Conservation (phyloP, 2,888 invertebrate genomes). For the Brenthis hecate region DNA sequence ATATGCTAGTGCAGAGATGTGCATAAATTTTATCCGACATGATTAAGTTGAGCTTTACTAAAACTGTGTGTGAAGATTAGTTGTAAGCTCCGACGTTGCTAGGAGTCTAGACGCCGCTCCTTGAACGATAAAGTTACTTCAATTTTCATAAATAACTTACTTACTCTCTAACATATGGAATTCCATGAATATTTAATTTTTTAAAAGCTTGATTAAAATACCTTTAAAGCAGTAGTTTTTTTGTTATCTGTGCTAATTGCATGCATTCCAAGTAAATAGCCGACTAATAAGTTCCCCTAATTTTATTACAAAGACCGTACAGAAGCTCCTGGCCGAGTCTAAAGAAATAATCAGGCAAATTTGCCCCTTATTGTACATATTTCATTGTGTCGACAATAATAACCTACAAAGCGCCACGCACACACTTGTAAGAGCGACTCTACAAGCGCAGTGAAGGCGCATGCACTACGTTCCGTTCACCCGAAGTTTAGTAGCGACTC, state of each 20-base stretch:
- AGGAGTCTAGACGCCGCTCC: conserved; percentile 63
- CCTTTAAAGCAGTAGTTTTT: background rate
- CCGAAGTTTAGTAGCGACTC: conserved; percentile 57
- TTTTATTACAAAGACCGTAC: conserved; percentile 59
- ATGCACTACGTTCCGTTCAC: conserved; percentile 62
- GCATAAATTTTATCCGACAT: conserved; percentile 36
- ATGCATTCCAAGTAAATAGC: conserved; percentile 48
- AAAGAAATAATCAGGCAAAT: conserved; percentile 67
- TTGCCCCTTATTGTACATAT: conserved; percentile 60
- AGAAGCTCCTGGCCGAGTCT: conserved; percentile 54
- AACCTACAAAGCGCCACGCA: conserved; percentile 65
- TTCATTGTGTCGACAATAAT: conserved; percentile 70
- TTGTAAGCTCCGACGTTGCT: conserved; percentile 45
- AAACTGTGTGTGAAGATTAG: conserved; percentile 45
- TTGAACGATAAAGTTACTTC: conserved; percentile 41
- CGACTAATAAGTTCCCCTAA: conserved; percentile 58
- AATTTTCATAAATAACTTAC: conserved; percentile 36
- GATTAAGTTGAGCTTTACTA: conserved; percentile 37
- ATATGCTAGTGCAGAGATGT: conserved; percentile 7
- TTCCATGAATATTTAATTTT: conserved; percentile 14
- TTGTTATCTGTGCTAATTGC: conserved; percentile 24
- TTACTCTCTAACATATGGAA: conserved; percentile 17
- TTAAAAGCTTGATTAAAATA: conserved; percentile 7
- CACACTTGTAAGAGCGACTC: conserved; percentile 51
- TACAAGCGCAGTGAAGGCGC: conserved; percentile 51